phyloP scores from a whole-genome alignment of 1,140 invertebrate species.

The Neodiprion lecontei region DNA sequence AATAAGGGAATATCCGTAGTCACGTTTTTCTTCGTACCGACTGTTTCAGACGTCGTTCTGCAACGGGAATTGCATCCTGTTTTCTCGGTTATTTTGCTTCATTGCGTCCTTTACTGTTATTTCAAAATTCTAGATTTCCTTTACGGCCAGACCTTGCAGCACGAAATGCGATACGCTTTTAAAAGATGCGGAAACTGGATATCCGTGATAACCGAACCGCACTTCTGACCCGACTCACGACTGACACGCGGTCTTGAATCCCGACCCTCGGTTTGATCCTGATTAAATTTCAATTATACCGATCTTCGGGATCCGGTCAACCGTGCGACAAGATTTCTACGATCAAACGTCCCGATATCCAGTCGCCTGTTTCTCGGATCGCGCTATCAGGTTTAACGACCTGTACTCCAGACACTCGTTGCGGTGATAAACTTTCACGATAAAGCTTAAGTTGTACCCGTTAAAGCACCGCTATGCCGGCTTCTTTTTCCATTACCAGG shows the following conservation, averaged over 20 bases:
- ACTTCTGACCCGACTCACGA: too few relatives aligned
- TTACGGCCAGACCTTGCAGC: background rate
- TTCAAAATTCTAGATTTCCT: background rate
- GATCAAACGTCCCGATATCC: background rate
- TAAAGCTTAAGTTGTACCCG: background rate
- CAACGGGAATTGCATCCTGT: background rate
- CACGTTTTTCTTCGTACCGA: too few relatives aligned
- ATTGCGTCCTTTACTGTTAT: background rate
- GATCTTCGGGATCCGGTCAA: too few relatives aligned
- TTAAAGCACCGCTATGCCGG: background rate
- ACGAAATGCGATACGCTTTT: background rate
- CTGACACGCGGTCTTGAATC: too few relatives aligned
- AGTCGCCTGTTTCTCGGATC: background rate
- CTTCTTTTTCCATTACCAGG: too few relatives aligned
- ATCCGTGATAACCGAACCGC: too few relatives aligned
- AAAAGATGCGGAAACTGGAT: too few relatives aligned
- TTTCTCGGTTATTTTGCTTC: background rate
- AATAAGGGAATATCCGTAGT: too few relatives aligned
- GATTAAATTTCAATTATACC: too few relatives aligned
- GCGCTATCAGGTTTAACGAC: background rate
- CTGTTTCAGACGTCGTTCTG: background rate
- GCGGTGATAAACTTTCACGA: background rate
- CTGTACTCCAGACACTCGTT: background rate
- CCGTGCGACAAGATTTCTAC: too few relatives aligned
- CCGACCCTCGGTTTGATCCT: too few relatives aligned